Evolutionary conservation across 1,140 invertebrate species (phyloP), one percentile per base, ranked within the genome.

Genomic region (Leptoteleia sp.): DNA sequence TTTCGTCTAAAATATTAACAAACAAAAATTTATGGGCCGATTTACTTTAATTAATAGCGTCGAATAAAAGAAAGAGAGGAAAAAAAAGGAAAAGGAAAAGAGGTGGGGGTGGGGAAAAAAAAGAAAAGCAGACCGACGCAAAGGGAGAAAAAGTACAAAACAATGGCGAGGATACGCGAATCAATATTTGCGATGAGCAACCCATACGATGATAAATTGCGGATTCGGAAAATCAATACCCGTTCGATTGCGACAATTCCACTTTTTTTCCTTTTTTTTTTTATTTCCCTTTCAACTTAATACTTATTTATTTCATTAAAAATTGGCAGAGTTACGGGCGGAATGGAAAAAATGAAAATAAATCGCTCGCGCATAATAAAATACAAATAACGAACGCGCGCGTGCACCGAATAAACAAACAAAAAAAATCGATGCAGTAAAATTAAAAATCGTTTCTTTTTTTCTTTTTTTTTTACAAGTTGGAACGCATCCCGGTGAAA

Each of bases 281-380:
- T 9, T 15, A 0, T n/a, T n/a, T n/a, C n/a, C n/a, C 27, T 17
- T 22, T 16, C 1, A n/a, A 13, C 38, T 55, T 62, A 64, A 55
- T 50, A 17, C 22, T 73, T 64, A 55, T 73, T 64, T 40, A 40
- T 62, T 62, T 62, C 38, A 62, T 57, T 65, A 55, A 61, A 71
- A 45, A 15, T 64, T 55, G 17, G n/a, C 4, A 19, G 22, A 61
- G n/a, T 57, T 50, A 50, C 48, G n/a, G n/a, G n/a, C n/a, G n/a
- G n/a, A n/a, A n/a, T n/a, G n/a, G n/a, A n/a, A n/a, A n/a, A n/a
- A n/a, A n/a, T n/a, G n/a, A n/a, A n/a, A n/a, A n/a, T n/a, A n/a
- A 6, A 25, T 6, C 22, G 22, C 6, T 25, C 22, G 22, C 22
- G 3, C 3, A 48, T 65, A 65, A 75, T 64, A 64, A 73, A 73